Evolutionary conservation across 2,113 vertebrate species (phyloP).

Genomic region (Dinomys branickii): DNA sequence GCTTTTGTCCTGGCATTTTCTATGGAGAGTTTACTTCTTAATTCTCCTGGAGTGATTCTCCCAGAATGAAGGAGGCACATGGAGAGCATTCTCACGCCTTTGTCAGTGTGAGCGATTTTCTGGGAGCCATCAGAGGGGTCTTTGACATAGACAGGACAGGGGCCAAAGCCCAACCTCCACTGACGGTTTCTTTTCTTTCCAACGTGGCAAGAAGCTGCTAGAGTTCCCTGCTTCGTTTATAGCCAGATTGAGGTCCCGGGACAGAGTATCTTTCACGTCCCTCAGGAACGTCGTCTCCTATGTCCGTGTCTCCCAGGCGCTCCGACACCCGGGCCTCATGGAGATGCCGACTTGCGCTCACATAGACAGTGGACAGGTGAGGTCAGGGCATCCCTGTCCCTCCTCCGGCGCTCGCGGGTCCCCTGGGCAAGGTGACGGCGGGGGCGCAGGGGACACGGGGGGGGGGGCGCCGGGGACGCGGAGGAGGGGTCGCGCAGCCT

Average conservation of each 20-base stretch:
- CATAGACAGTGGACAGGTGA: constrained; percentile 83
- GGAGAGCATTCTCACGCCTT: not conserved
- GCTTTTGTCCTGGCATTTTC: not conserved
- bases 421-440: constrained; percentile 77
- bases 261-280: not conserved
- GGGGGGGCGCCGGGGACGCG: constrained; percentile 73
- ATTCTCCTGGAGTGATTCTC: not conserved
- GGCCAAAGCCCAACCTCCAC: not conserved
- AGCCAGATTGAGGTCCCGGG: constrained; percentile 67
- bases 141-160: not conserved
- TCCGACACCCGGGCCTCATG: constrained; percentile 76
- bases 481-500: constrained; percentile 81
- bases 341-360: constrained; percentile 84
- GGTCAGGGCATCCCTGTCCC: constrained; percentile 85
- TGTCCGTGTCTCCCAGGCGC: constrained; percentile 80
- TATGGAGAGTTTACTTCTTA: not conserved
- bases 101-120: not conserved
- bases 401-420: constrained; percentile 77
- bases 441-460: constrained; percentile 57
- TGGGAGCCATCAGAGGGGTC: not conserved
- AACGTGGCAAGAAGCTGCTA: constrained; percentile 47
- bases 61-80: not conserved
- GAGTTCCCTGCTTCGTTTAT: constrained; percentile 58
- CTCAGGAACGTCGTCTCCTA: constrained; percentile 83
- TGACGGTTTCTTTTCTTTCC: constrained; percentile 68